Evolutionary conservation across 2,797 vertebrate species (phyloP).

Genomic region (Acanthurus tractus): DNA sequence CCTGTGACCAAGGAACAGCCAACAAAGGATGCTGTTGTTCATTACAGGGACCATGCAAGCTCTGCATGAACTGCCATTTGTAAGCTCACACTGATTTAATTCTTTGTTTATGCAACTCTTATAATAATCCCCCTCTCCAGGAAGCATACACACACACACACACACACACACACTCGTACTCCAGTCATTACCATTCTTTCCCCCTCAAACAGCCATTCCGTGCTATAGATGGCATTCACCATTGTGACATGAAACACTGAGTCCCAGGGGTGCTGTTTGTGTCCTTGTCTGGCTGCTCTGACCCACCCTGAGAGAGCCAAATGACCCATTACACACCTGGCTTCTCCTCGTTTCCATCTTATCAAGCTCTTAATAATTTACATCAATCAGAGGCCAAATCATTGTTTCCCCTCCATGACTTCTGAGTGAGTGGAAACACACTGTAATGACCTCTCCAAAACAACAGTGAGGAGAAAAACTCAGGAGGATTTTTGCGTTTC

Average conservation of each 20-base stretch:
- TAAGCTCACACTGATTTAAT: constrained; percentile 64
- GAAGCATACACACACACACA: constrained; percentile 37
- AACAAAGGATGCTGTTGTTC: constrained; percentile 80
- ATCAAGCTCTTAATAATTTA: constrained; percentile 58
- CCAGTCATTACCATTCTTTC: constrained; percentile 10
- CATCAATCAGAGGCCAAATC: constrained; percentile 48
- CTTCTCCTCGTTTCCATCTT: constrained; percentile 46
- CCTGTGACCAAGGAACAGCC: constrained; percentile 29
- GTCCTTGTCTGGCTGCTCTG: constrained; percentile 38
- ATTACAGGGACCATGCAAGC: constrained; percentile 40
- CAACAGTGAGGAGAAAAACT: constrained; percentile 53
- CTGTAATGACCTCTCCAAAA: constrained; percentile 53
- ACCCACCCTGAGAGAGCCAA: constrained; percentile 20
- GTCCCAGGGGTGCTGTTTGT: constrained; percentile 33
- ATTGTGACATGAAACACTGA: constrained; percentile 39
- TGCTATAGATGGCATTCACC: constrained; percentile 21
- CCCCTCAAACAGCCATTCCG: background rate
- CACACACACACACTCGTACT: constrained; percentile 19
- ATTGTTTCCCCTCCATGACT: constrained; percentile 50
- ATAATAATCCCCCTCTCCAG: constrained; percentile 57
- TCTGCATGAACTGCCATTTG: constrained; percentile 54
- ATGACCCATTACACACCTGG: constrained; percentile 42
- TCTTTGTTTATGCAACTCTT: constrained; percentile 65
- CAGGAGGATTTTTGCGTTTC: constrained; percentile 34
- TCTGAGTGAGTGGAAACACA: constrained; percentile 61